A percentile compares a stretch with the other conserved stretches of the same genome.
These are phyloP conservation scores for Corythornis cristatus DNA, from an alignment of 2,113 vertebrate species.

Conservation along the genomic window DNA sequence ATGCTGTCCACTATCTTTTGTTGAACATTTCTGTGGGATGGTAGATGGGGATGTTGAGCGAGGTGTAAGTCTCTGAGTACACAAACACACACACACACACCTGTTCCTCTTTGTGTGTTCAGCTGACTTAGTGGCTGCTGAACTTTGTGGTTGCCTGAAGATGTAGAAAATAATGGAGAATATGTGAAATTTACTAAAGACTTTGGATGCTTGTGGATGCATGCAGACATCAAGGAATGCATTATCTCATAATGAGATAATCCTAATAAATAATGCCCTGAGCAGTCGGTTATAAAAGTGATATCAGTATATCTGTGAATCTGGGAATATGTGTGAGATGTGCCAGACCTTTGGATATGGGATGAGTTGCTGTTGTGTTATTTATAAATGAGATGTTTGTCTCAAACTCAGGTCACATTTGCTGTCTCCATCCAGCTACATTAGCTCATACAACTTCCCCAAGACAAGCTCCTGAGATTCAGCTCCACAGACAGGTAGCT, in stretches of 20 bases:
- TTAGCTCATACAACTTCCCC: background rate
- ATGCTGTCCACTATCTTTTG: rapidly evolving
- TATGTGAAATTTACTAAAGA: background rate
- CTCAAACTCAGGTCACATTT: background rate
- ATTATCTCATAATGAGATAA: slow-evolving; percentile 29
- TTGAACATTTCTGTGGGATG: background rate
- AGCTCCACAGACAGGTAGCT: background rate
- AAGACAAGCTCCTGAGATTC: background rate
- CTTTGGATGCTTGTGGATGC: background rate
- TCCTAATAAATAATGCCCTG: slow-evolving; percentile 3
- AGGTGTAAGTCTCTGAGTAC: background rate
- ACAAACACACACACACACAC: rapidly evolving
- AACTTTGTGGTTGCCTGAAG: background rate
- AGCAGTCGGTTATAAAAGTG: background rate
- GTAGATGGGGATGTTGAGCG: rapidly evolving
- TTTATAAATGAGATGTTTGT: slow-evolving; percentile 7
- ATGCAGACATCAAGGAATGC: slow-evolving; percentile 21
- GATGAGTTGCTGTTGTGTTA: background rate
- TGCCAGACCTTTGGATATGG: background rate
- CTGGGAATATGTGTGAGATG: background rate
- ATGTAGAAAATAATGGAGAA: background rate
- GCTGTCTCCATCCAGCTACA: background rate
- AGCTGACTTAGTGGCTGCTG: background rate
- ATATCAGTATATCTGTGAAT: background rate
- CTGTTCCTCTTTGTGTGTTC: background rate